Conservation (phyloP, 2,113 vertebrate species). For the Prolemur simus region DNA sequence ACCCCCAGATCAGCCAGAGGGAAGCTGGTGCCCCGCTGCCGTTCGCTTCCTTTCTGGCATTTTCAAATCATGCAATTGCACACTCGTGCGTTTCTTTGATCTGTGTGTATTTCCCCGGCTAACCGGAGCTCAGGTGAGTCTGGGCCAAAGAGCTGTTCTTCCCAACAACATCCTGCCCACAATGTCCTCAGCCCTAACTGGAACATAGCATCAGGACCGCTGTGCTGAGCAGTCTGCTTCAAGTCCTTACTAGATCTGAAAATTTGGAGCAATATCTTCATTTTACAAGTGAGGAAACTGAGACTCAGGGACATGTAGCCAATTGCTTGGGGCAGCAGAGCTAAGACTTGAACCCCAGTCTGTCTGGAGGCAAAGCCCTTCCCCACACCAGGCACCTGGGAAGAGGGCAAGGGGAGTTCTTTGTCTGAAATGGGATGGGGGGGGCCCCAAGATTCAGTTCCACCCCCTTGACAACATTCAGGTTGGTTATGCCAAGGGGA, state of each 20-base stretch:
- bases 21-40: neutral
- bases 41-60: neutral
- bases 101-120: neutral
- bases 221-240: rapidly evolving
- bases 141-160: neutral
- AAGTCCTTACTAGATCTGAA: neutral
- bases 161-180: neutral
- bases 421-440: neutral
- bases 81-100: rapidly evolving
- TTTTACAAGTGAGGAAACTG: neutral
- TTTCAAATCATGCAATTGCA: neutral
- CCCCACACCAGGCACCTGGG: neutral
- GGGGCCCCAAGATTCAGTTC: neutral
- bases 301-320: neutral
- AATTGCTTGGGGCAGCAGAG: neutral
- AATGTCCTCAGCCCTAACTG: neutral
- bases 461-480: neutral
- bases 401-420: neutral
- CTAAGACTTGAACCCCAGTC: neutral
- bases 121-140: neutral
- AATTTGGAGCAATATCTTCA: neutral
- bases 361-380: neutral
- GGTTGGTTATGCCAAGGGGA: neutral
- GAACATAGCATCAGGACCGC: neutral
- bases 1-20: too few species aligned